phyloP scores from a whole-genome alignment of 2,113 vertebrate genomes.

The Brachirus orientalis region DNA sequence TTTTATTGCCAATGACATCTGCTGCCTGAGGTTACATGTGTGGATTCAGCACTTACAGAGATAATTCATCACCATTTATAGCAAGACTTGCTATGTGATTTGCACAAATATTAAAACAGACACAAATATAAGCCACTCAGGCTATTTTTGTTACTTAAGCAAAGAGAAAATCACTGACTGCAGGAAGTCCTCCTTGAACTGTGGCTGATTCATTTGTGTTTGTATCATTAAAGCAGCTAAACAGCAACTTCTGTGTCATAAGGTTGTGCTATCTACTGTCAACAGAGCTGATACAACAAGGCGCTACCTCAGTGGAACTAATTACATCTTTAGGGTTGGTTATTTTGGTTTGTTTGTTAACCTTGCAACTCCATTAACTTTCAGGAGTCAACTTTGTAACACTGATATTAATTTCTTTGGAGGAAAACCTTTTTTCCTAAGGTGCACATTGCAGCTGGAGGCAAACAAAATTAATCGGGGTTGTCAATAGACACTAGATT shows the following conservation, averaged over 20 bases:
- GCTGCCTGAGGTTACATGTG: constrained; percentile 51
- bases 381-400: no score
- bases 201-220: neutral
- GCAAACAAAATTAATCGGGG: neutral
- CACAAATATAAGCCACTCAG: no score
- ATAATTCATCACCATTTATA: constrained; percentile 21
- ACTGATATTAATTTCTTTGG: no score
- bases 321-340: neutral
- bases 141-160: neutral
- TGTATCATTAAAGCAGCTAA: constrained; percentile 4
- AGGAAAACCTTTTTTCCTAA: neutral
- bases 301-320: neutral
- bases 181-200: neutral
- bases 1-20: constrained; percentile 65
- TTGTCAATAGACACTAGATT: neutral
- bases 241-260: neutral
- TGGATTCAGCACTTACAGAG: constrained; percentile 17
- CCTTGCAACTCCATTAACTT: no score
- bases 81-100: constrained; percentile 19
- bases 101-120: constrained; percentile 4
- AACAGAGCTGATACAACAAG: neutral
- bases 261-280: neutral
- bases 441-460: neutral
- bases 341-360: neutral
- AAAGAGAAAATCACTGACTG: neutral